Base-by-base conservation (phyloP, 2,113 vertebrate genomes). In the Galemys pyrenaicus region DNA sequence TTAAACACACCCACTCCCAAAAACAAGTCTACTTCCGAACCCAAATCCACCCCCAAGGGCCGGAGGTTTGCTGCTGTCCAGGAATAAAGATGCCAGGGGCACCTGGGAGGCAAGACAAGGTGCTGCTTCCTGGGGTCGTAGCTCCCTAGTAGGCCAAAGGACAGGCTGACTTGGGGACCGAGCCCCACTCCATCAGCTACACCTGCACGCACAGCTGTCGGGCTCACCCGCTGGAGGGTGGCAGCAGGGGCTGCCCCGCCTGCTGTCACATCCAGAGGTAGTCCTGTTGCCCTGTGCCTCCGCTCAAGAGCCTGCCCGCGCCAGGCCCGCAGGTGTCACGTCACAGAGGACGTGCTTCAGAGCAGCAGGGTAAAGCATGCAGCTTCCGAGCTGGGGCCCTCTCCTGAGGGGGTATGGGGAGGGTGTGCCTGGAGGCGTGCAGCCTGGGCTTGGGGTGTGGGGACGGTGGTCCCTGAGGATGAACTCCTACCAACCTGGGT, bases 121-220 rank as follows among this genome's bases (percentile, higher is more conserved):
- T 4, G 39, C 30, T 0, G 26, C 67, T 41, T 39, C 1, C 4
- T 54, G 86, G 80, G 32, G 46, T 12, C 30, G n/a, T 4, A 24
- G 51, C 65, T 80, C 58, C 37, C 7, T 0, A 6, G 11, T 9
- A 37, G 37, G 78, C 10, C 70, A 28, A 4, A n/a, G 64, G 56
- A 12, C 56, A 78, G n/a, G 17, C 41, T 60, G 5, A 9, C 2
- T 15, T 30, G 26, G 77, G 24, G 37, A 13, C n/a, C 51, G 4
- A 56, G 54, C 77, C 37, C 77, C 77, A 39, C 54, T 35, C 37
- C 6, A 0, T 71, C 11, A n/a, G 75, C 39, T 26, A 15, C 7
- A 28, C 30, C 2, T 3, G 30, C 0, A 2, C 35, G 3, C 20
- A 5, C 5, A 19, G 37, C 71, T 41, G 22, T 41, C 3, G 9